Conservation (phyloP, 2,113 vertebrate genomes). For the Hirundichthys speculiger region DNA sequence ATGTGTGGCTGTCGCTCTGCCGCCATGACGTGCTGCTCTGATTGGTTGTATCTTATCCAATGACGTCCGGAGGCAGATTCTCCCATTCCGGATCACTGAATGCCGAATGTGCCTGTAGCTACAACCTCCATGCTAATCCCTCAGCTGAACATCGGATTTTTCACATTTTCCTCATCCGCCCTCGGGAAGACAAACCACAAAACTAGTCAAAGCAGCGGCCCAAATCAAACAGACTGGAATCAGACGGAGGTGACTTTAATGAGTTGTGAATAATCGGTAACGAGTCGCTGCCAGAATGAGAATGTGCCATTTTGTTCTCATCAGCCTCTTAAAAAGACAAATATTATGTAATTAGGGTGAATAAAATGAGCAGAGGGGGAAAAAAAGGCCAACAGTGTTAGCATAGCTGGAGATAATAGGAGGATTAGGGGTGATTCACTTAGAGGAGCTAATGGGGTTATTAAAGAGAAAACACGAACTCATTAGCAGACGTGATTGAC, state of each 20-base stretch:
- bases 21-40: too few species aligned
- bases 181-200: conserved; percentile 51
- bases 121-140: conserved; percentile 56
- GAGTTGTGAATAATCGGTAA: conserved; percentile 23
- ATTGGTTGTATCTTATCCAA: too few species aligned
- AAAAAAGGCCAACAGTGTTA: conserved; percentile 61
- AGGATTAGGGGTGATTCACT: conserved; percentile 61
- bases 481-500: conserved; percentile 50
- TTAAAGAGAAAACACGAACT: conserved; percentile 43
- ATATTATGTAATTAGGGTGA: conserved; percentile 61
- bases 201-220: conserved; percentile 48
- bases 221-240: conserved; percentile 52
- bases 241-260: conserved; percentile 26
- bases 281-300: conserved; percentile 32
- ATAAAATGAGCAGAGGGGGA: conserved; percentile 42
- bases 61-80: too few species aligned
- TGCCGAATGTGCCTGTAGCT: too few species aligned
- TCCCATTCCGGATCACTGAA: too few species aligned
- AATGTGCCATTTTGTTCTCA: conserved; percentile 30
- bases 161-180: conserved; percentile 49
- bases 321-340: conserved; percentile 54
- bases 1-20: too few species aligned
- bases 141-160: conserved; percentile 66
- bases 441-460: conserved; percentile 45
- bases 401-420: conserved; percentile 50